phyloP scores from a whole-genome alignment of 2,113 vertebrate species.

The Amphilophus citrinellus region DNA sequence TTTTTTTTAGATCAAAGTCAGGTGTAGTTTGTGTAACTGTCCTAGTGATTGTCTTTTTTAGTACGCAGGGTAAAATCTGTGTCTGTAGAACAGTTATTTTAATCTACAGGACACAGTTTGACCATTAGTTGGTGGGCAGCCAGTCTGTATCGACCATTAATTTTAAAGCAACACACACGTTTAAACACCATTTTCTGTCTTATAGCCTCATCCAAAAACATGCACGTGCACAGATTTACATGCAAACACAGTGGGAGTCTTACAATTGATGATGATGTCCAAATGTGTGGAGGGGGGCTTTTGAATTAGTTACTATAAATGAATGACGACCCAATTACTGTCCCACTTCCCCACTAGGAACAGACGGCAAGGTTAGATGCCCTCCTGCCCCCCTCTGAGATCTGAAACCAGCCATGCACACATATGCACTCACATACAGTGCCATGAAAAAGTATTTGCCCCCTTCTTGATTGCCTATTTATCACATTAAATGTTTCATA shows the following conservation, averaged over 20 bases:
- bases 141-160: slow-evolving; percentile 36
- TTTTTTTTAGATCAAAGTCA: slow-evolving; percentile 10
- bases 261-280: slow-evolving; percentile 68
- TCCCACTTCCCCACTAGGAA: slow-evolving; percentile 66
- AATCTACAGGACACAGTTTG: slow-evolving; percentile 44
- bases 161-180: slow-evolving; percentile 36
- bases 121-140: neutral
- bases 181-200: slow-evolving; percentile 17
- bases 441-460: neutral
- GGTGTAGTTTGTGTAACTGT: slow-evolving; percentile 15
- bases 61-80: slow-evolving; percentile 35
- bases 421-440: slow-evolving; percentile 5
- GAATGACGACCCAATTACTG: slow-evolving; percentile 79
- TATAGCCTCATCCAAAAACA: slow-evolving; percentile 13
- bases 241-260: slow-evolving; percentile 20
- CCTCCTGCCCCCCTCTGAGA: slow-evolving; percentile 37
- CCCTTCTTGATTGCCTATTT: neutral
- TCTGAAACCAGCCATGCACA: slow-evolving; percentile 25
- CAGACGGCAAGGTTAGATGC: slow-evolving; percentile 66
- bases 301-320: slow-evolving; percentile 74
- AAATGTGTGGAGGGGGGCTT: slow-evolving; percentile 40
- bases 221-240: neutral
- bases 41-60: slow-evolving; percentile 7
- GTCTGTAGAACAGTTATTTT: slow-evolving; percentile 64
- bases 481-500: neutral